Evolutionary conservation across 2,113 vertebrate genomes (phyloP).

Genomic region (Alethe diademata): DNA sequence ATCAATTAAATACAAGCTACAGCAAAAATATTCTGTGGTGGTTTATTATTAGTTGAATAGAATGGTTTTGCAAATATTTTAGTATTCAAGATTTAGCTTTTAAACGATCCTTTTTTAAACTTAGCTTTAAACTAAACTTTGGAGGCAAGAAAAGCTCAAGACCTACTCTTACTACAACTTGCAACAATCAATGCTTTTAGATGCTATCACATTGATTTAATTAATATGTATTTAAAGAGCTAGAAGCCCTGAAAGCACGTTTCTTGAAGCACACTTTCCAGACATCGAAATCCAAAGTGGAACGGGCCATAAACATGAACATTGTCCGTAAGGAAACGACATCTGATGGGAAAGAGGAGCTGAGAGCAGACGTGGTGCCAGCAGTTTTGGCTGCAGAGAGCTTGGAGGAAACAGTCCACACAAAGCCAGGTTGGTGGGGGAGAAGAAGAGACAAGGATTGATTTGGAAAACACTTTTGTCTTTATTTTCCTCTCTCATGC

Average conservation of each 20-base stretch:
- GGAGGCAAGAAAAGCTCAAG: not conserved
- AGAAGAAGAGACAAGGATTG: not conserved
- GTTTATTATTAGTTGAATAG: not conserved
- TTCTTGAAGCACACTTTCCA: constrained; percentile 86
- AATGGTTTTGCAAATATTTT: not conserved
- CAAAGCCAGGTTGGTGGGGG: constrained; percentile 83
- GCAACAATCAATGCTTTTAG: not conserved
- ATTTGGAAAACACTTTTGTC: not conserved
- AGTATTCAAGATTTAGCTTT: not conserved
- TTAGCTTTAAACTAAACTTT: not conserved
- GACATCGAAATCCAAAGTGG: constrained; percentile 52
- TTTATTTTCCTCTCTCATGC: not conserved
- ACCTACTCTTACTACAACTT: not conserved
- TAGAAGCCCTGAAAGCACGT: constrained; percentile 89
- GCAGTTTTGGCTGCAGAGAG: constrained; percentile 80
- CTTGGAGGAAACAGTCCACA: constrained; percentile 62
- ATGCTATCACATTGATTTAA: not conserved
- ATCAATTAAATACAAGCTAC: not conserved
- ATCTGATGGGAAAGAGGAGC: constrained; percentile 83
- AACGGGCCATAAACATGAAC: constrained; percentile 78
- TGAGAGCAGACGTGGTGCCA: constrained; percentile 79
- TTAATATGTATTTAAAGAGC: constrained; percentile 68
- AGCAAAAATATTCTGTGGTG: not conserved
- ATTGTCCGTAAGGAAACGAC: constrained; percentile 84
- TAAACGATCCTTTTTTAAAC: not conserved